Conservation (phyloP, 2,888 invertebrate species). For the Patella ulyssiponensis region DNA sequence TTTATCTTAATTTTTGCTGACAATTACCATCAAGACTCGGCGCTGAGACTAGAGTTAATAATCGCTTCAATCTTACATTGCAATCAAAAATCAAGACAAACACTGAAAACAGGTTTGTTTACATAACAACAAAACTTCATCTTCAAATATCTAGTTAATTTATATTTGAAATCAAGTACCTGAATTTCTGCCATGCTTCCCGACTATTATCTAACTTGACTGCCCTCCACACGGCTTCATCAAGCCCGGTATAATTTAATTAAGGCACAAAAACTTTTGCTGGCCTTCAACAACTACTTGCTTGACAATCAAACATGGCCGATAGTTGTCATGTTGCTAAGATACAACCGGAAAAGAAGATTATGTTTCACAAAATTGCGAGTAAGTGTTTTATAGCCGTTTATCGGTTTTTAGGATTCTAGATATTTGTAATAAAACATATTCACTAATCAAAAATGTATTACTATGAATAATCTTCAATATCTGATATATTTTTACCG, state of each 20-base stretch:
- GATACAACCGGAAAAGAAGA: conserved; percentile 16
- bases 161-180: conserved; percentile 22
- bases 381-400: background rate
- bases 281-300: conserved; percentile 12
- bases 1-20: no score
- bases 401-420: no score
- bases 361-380: background rate
- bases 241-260: no score
- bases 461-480: background rate
- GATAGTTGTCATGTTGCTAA: conserved; percentile 45
- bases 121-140: background rate
- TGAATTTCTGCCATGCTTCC: conserved; percentile 40
- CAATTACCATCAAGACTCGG: no score
- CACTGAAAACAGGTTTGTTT: background rate
- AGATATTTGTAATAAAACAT: no score
- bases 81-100: no score
- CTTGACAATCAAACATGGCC: conserved; percentile 38
- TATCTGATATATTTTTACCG: no score
- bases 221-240: background rate
- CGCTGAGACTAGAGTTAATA: no score
- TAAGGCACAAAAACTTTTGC: conserved; percentile 6
- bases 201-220: background rate
- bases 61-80: no score
- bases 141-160: background rate
- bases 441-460: background rate